Base-by-base conservation (phyloP, 2,888 invertebrate genomes). In the Leucoptera coffeella region DNA sequence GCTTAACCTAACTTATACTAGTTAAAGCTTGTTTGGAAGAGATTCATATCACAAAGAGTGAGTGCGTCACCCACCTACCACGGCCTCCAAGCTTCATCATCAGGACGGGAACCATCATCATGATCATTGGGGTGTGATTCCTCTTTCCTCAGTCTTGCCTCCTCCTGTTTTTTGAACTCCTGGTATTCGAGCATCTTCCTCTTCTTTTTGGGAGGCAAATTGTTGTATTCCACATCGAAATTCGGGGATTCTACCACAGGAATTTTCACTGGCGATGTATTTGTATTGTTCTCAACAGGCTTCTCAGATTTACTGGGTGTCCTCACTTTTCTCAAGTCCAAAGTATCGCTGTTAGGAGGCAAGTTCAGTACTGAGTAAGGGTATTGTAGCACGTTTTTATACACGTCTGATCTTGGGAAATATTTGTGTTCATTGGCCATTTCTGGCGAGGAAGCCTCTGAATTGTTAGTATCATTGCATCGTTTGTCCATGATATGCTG, bases 1-100 rank as follows among this genome's bases (percentile, higher is more conserved):
- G 17, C 9, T 17, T 17, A 35, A 35, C 33, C 53, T 50, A 55
- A 50, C 47, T 56, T 60, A 62, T 57, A 52, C 56, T 47, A 67
- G 61, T 69, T 67, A 69, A 69, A 69, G 67, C 67, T 69, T 67
- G 56, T 45, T 41, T 64, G 65, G 64, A 67, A 62, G 62, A 64
- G 48, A 53, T 50, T 57, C 11, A 51, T 65, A 67, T 67, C 67
- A 67, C 67, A 67, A 54, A 52, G 34, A 32, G 25, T 24, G 34
- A 26, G 26, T 31, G 30, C 30, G 30, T 25, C 12, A 25, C 25
- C 9, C 17, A 7, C 17, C 41, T 46, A 69, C 69, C 69, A 69
- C 23, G 69, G 69, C 32, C 69, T 62, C 69, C 69, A 69, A n/a
- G n/a, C n/a, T n/a, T n/a, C n/a, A n/a, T n/a, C n/a, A n/a, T n/a